Conservation (phyloP, 2,797 vertebrate species). For the Alectoris magna region DNA sequence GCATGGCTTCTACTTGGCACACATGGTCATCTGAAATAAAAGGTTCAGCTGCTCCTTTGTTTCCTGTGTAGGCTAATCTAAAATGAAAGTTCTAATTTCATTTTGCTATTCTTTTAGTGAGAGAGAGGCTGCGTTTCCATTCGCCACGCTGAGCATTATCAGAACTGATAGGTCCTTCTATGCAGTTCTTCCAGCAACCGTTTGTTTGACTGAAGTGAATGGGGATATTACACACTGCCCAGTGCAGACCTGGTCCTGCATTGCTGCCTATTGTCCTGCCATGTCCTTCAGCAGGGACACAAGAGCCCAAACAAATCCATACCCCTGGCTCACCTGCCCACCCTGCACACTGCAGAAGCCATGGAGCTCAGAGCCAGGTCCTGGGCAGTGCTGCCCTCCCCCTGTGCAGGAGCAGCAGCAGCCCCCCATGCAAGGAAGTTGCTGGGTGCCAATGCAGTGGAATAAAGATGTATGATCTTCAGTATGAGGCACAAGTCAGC, state of each 20-base stretch:
- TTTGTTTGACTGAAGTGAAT: not conserved
- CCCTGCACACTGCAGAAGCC: no score
- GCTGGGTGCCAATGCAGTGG: no score
- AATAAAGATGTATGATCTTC: rapidly evolving
- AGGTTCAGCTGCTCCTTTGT: not conserved
- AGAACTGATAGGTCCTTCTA: not conserved
- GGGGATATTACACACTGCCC: not conserved
- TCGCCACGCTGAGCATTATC: not conserved
- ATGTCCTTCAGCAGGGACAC: not conserved
- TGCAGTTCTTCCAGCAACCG: not conserved
- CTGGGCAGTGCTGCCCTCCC: no score
- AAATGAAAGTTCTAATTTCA: not conserved
- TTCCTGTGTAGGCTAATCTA: not conserved
- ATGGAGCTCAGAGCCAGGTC: rapidly evolving
- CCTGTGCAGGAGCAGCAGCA: not conserved
- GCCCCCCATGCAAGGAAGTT: rapidly evolving
- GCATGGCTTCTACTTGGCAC: not conserved
- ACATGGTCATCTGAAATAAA: not conserved
- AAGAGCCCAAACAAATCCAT: not conserved
- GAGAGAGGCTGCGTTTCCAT: not conserved
- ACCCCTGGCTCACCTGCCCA: no score
- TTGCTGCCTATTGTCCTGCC: not conserved
- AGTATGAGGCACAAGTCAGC: not conserved
- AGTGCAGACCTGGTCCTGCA: not conserved
- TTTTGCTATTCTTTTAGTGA: not conserved